These are phyloP conservation scores for Hirtodrosophila confusa DNA, from an alignment of 2,888 invertebrate species.

Conservation along the genomic window DNA sequence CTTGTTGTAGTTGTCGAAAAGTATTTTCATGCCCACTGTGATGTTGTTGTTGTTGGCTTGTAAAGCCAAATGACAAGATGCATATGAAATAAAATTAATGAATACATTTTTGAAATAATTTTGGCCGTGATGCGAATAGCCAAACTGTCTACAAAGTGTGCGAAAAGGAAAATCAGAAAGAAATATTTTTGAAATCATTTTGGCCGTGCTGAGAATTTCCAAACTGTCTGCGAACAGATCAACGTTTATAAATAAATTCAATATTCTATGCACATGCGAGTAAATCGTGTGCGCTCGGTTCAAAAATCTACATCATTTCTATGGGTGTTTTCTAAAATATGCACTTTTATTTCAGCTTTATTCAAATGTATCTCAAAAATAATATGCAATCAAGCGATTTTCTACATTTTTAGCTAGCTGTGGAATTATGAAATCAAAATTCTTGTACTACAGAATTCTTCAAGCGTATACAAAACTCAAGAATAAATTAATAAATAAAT, in stretches of 20 bases:
- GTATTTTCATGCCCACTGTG: slow-evolving; percentile 44
- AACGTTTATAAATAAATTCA: slow-evolving; percentile 52
- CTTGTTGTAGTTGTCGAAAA: slow-evolving; percentile 64
- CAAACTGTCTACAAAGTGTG: slow-evolving; percentile 69
- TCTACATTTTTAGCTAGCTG: slow-evolving; percentile 9
- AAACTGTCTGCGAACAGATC: slow-evolving; percentile 53
- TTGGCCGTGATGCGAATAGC: slow-evolving; percentile 74
- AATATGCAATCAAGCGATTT: too few relatives aligned
- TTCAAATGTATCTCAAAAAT: too few relatives aligned
- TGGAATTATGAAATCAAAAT: slow-evolving; percentile 40
- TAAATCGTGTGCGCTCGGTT: slow-evolving; percentile 19
- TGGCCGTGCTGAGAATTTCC: slow-evolving; percentile 58
- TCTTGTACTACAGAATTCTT: slow-evolving; percentile 12
- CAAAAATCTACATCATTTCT: slow-evolving; percentile 7
- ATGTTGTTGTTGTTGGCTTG: background rate
- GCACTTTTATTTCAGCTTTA: slow-evolving; percentile 3
- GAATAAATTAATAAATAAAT: slow-evolving; percentile 25
- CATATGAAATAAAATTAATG: slow-evolving; percentile 47
- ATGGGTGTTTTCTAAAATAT: slow-evolving; percentile 26
- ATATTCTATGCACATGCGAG: slow-evolving; percentile 40
- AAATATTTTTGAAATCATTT: slow-evolving; percentile 20
- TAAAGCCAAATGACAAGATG: slow-evolving; percentile 28
- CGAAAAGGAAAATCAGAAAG: slow-evolving; percentile 11
- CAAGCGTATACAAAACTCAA: slow-evolving; percentile 8
- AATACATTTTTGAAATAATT: slow-evolving; percentile 70